These are phyloP conservation scores for Eciton burchellii DNA, from an alignment of 1,140 invertebrate genomes.

Conservation along the genomic window DNA sequence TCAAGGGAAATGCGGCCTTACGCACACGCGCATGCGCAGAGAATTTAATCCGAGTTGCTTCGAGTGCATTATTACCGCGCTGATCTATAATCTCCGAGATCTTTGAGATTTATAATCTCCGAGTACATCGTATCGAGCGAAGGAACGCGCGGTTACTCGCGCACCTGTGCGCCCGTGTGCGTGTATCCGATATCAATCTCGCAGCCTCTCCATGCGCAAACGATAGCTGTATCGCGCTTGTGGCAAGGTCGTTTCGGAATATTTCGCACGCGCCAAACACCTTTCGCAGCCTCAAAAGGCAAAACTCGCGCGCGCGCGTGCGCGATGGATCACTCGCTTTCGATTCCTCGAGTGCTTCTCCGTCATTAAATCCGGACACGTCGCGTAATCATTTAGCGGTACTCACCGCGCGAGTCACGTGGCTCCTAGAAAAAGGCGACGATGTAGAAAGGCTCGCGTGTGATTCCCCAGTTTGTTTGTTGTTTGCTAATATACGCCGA, in stretches of 20 bases:
- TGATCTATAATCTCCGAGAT: not conserved
- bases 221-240: slow-evolving; percentile 41
- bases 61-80: not conserved
- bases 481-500: no score
- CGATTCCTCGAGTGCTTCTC: slow-evolving; percentile 17
- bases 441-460: no score
- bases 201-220: not conserved
- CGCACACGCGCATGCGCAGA: no score
- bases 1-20: no score
- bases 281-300: slow-evolving; percentile 65
- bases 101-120: slow-evolving; percentile 4
- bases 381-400: no score
- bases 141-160: not conserved
- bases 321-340: slow-evolving; percentile 38
- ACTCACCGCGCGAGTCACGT: no score
- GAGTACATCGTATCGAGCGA: not conserved
- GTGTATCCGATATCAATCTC: slow-evolving; percentile 42
- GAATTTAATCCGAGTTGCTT: not conserved
- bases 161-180: no score
- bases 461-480: no score
- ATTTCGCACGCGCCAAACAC: slow-evolving; percentile 67
- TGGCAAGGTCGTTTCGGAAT: slow-evolving; percentile 65
- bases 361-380: not conserved
- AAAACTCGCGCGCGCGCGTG: slow-evolving; percentile 24
- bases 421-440: no score